Conservation (phyloP, 2,113 vertebrate species). For the Bujurquina vittata region DNA sequence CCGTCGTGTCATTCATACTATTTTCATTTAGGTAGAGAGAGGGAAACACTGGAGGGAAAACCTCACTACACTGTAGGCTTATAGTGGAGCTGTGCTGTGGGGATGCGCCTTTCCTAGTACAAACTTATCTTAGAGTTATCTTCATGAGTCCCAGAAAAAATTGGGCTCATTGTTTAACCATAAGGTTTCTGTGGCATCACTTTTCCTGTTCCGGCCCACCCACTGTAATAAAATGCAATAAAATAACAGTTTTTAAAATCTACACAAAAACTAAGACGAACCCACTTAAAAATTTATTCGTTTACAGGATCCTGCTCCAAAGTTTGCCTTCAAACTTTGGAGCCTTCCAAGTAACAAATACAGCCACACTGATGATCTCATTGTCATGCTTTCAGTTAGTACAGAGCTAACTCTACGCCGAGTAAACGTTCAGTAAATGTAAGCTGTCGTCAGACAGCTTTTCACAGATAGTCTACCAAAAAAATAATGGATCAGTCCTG, state of each 20-base stretch:
- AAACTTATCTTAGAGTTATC: neutral
- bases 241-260: neutral
- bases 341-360: neutral
- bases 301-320: neutral
- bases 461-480: neutral
- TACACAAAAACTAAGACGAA: neutral
- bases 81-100: neutral
- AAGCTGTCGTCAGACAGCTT: neutral
- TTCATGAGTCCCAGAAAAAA: neutral
- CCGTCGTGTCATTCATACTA: neutral
- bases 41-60: constrained; percentile 12
- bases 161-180: neutral
- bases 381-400: neutral
- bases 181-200: neutral
- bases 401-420: neutral
- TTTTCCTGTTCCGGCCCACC: neutral
- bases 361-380: neutral
- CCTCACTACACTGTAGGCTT: neutral
- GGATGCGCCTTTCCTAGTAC: constrained; percentile 17
- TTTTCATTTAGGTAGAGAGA: constrained; percentile 9
- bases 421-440: neutral
- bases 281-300: neutral
- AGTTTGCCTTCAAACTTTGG: too few relatives aligned
- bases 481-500: neutral
- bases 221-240: neutral